Evolutionary conservation across 2,888 invertebrate genomes (phyloP), one percentile per base, ranked within the genome.

Genomic region (Poecilobothrus nobilitatus): DNA sequence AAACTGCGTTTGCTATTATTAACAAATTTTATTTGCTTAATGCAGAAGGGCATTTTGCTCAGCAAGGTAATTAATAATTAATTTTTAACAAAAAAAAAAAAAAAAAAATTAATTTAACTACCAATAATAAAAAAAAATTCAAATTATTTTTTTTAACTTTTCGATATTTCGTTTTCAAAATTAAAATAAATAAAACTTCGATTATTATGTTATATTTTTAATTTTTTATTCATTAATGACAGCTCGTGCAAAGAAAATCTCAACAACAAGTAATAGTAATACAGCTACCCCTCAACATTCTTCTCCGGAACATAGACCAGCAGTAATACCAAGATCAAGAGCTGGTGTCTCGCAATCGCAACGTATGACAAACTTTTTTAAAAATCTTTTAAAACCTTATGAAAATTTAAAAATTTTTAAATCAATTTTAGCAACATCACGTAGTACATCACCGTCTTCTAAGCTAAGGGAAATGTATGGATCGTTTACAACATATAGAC

Each of bases 371-470:
- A 10, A 22, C 1, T 63, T 22, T 21, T 62, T 62, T 62, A 62
- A 8, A 62, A 62, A 62, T 53, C 3, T 53, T 18, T 53, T 10
- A 8, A 44, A 10, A 44, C 15, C 8, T 10, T 7, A 18, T 53
- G 12, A 18, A n/a, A n/a, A n/a, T 53, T 53, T 12, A n/a, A 18
- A n/a, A 18, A n/a, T 1, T 66, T 15, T 64, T 68, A 68, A 70
- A 69, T n/a, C n/a, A n/a, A n/a, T 71, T 78, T 37, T 83, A 95
- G 95, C 97, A 9, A 92, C 94, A 66, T 96, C 96, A 74, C 86
- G 97, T 63, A 95, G 95, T 6, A 94, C 94, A 67, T 97, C 97
- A 0, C 97, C 97, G 0, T 93, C 95, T 69, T 93, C 95, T 0
- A 88, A 94, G 71, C 82, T 91, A 73, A 88, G 89, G 69, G 92